These are phyloP conservation scores for Connochaetes taurinus DNA, from an alignment of 2,113 vertebrate genomes.

Conservation along the genomic window DNA sequence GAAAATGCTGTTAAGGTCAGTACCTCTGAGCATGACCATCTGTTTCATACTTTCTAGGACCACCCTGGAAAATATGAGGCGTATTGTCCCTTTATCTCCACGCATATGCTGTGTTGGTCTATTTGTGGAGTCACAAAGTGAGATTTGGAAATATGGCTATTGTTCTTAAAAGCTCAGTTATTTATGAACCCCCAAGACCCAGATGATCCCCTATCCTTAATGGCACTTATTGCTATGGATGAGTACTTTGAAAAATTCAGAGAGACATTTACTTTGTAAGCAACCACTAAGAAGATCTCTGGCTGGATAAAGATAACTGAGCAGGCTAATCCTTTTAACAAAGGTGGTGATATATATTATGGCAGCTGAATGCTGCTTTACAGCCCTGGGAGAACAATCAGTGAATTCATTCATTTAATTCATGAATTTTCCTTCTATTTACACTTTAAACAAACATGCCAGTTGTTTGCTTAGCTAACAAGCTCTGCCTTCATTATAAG, in stretches of 20 bases:
- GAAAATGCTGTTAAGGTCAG: not conserved
- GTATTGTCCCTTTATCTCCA: not conserved
- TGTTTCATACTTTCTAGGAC: slow-evolving; percentile 23
- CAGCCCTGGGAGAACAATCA: slow-evolving; percentile 41
- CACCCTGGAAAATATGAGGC: slow-evolving; percentile 36
- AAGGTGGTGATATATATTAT: slow-evolving; percentile 37
- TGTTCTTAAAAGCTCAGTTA: slow-evolving; percentile 3
- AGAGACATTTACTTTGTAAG: not conserved
- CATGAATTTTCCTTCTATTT: slow-evolving; percentile 64
- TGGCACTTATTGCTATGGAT: not conserved
- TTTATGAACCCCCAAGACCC: not conserved
- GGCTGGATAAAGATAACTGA: not conserved
- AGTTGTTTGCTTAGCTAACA: slow-evolving; percentile 67
- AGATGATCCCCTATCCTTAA: not conserved
- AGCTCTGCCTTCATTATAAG: slow-evolving; percentile 59
- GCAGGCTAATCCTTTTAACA: slow-evolving; percentile 40
- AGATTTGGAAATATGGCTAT: not conserved
- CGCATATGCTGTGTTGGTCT: not conserved
- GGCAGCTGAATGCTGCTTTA: slow-evolving; percentile 34
- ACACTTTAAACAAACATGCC: slow-evolving; percentile 66
- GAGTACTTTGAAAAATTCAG: slow-evolving; percentile 25
- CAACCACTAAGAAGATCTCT: not conserved
- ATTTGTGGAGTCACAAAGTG: not conserved
- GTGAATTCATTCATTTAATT: slow-evolving; percentile 59
- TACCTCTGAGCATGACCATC: slow-evolving; percentile 50